phyloP scores from a whole-genome alignment of 1,140 invertebrate species.

The Drosophila santomea region DNA sequence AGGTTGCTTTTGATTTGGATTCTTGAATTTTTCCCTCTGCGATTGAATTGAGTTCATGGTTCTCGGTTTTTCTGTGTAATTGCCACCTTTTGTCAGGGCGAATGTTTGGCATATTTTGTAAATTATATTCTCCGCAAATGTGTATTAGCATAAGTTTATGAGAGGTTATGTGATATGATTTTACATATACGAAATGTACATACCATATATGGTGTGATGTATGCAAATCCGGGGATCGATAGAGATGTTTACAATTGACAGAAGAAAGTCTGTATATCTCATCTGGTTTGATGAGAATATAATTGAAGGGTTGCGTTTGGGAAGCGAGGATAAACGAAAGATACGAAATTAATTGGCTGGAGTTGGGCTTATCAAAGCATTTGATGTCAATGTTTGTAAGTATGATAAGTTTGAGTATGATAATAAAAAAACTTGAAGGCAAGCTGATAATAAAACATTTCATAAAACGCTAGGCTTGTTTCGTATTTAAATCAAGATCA shows the following conservation, averaged over 20 bases:
- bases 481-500: too few relatives aligned
- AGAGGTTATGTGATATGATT: slow-evolving; percentile 26
- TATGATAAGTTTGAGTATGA: too few relatives aligned
- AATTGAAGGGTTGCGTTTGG: background rate
- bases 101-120: slow-evolving; percentile 74
- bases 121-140: slow-evolving; percentile 44
- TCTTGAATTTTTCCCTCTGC: slow-evolving; percentile 6
- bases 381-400: background rate
- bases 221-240: slow-evolving; percentile 26
- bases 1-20: slow-evolving; percentile 61
- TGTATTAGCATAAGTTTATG: slow-evolving; percentile 55
- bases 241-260: slow-evolving; percentile 15
- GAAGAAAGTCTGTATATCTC: background rate
- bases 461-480: too few relatives aligned
- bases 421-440: too few relatives aligned
- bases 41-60: slow-evolving; percentile 32
- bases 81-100: slow-evolving; percentile 67
- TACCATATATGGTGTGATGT: slow-evolving; percentile 11
- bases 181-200: background rate
- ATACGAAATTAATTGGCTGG: slow-evolving; percentile 7
- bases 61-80: slow-evolving; percentile 51
- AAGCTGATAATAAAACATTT: too few relatives aligned
- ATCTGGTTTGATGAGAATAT: slow-evolving; percentile 4
- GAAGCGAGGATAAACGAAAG: background rate
- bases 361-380: background rate